Percentiles rank a stretch among this genome's conserved stretches.
Evolutionary conservation across 2,797 vertebrate species (phyloP).

Genomic region (Lepus townsendii): DNA sequence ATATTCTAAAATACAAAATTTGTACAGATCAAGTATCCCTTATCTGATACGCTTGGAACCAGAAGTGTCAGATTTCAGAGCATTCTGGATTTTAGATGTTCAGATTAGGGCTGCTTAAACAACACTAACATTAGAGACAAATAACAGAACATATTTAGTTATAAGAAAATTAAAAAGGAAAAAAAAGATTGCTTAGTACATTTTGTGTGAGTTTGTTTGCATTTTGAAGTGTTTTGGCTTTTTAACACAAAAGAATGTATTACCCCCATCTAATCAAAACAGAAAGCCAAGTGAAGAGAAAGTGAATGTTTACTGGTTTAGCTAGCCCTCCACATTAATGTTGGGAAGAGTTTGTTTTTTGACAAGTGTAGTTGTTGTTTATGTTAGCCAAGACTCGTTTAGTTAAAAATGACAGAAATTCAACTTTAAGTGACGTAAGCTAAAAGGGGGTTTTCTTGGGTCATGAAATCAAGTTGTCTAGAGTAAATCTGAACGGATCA

Average conservation of each 20-base stretch:
- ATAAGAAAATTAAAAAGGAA: not conserved
- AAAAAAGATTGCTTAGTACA: not conserved
- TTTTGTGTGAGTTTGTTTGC: not conserved
- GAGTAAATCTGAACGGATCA: not conserved
- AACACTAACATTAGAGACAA: not conserved
- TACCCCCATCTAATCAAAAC: not conserved
- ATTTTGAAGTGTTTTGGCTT: not conserved
- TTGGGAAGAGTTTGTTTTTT: not conserved
- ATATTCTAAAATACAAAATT: not conserved
- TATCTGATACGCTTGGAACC: not conserved
- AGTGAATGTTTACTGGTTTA: not conserved
- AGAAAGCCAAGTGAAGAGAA: not conserved
- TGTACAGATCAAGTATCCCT: not conserved
- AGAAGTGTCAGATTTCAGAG: not conserved
- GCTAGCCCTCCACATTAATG: not conserved
- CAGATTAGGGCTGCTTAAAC: not conserved
- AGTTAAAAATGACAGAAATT: slow-evolving; percentile 15
- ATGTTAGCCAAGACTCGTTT: not conserved
- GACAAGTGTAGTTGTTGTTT: not conserved
- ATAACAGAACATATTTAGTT: not conserved
- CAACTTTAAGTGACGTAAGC: not conserved
- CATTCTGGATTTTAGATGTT: not conserved
- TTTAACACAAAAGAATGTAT: not conserved
- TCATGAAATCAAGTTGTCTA: slow-evolving; percentile 54
- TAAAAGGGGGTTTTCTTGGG: slow-evolving; percentile 20